These are phyloP conservation scores for Dromaius novaehollandiae DNA, from an alignment of 2,113 vertebrate species.

Conservation along the genomic window DNA sequence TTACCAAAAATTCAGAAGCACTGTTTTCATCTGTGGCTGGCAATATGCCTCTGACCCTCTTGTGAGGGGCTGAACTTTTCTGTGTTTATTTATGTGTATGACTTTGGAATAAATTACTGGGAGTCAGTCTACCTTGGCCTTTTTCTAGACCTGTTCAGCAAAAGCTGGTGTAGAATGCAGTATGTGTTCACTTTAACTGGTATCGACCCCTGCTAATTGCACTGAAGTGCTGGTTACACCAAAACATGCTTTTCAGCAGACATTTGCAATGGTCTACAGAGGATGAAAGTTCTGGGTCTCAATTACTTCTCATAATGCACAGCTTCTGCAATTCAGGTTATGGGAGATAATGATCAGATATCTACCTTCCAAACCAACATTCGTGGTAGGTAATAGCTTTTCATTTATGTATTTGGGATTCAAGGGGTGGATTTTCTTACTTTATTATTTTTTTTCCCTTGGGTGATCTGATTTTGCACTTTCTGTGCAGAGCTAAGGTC, in stretches of 20 bases:
- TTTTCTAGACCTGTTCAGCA: not conserved
- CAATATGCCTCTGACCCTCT: not conserved
- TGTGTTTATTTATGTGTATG: not conserved
- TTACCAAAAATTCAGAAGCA: not conserved
- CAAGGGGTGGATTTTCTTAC: not conserved
- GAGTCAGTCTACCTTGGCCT: not conserved
- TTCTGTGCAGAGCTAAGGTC: not conserved
- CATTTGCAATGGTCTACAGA: not conserved
- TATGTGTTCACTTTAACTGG: not conserved
- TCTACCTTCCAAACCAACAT: not conserved
- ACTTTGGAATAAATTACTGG: not conserved
- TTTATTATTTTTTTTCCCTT: not conserved
- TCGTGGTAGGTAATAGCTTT: not conserved
- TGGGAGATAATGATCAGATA: not conserved
- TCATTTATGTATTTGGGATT: not conserved
- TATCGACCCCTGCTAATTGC: not conserved
- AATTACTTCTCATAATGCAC: not conserved
- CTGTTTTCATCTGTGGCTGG: not conserved
- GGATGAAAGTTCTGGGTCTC: not conserved
- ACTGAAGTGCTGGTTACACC: not conserved
- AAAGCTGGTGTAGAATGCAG: not conserved
- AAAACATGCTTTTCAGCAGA: not conserved
- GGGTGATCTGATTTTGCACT: not conserved
- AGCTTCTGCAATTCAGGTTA: not conserved
- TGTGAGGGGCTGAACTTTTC: not conserved